Base-by-base conservation (phyloP, 2,888 invertebrate species). In the Drosophila longiperda region DNA sequence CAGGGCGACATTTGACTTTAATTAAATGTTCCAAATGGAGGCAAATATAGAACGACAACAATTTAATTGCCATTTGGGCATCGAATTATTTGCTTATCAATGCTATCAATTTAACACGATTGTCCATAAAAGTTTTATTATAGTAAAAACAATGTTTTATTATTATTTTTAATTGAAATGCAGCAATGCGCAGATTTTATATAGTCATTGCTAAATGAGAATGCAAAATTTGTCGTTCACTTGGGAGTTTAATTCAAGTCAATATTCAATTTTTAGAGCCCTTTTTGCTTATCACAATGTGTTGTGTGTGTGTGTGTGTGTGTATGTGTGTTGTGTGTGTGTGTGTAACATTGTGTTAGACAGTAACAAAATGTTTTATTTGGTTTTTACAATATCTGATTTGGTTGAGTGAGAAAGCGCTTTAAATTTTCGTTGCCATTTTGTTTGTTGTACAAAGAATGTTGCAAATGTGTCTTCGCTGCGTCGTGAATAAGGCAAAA, bases 1-100 rank as follows among this genome's bases (percentile, higher is more conserved):
- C 32, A 60, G 15, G 69, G 55, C 66, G 69, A 78, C 78, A 81
- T 69, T 57, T 42, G 57, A 57, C 40, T 32, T 57, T 42, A 45
- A 40, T 57, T 42, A 32, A 57, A 42, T 57, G 57, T 32, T 32
- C 42, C 40, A 6, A 20, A 57, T 42, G 32, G 40, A 57, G 32
- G 40, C 9, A 32, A 15, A 42, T 32, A 40, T 57, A 42, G 32
- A 32, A 42, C 9, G 42, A 12, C n/a, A n/a, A n/a, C 29, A 55
- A 40, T 5, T 32, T 55, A 55, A 26, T 29, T 57, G 29, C 20
- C 2, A 42, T 42, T 42, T 57, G 9, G 40, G 26, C 55, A 40
- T 20, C 15, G 40, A 42, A 32, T 57, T 32, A 42, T 32, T 42
- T 32, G 40, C 15, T 32, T 42, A 32, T 32, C 53, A 36, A 17